Evolutionary conservation across 2,888 invertebrate species (phyloP), one percentile per base, ranked within the genome.

Genomic region (Catocala nupta): DNA sequence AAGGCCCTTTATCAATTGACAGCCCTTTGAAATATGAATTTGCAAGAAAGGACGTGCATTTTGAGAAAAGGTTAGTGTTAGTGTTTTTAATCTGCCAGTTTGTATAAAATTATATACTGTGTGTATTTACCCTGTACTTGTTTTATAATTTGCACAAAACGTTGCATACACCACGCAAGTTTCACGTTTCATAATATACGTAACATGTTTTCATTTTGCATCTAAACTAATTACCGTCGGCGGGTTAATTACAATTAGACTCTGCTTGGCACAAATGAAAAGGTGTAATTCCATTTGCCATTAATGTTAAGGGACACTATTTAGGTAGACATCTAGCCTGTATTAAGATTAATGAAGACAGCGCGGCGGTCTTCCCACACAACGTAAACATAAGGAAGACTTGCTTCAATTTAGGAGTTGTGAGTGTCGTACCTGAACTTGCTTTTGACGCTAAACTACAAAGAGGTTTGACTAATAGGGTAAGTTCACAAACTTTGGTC

Each of bases 391-490:
- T 67, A 73, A 57, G 60, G 60, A 53, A 56, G 70, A 63, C 68
- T 67, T 56, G 60, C 65, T 77, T 71, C 65, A 73, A 74, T 73
- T 79, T 76, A 57, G 62, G 56, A 73, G 75, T 70, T 67, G 59
- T 34, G 66, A 56, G 62, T 60, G 59, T 61, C 56, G 52, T 67
- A 70, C 70, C 71, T 73, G 66, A 71, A 78, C 63, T 66, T 69
- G 73, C 65, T 73, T 69, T 51, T 54, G 73, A 71, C 48, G 49
- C 64, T 65, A 49, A 70, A 71, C 58, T 68, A 71, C 54, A 59
- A 66, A 55, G 56, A 55, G 54, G 42, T 69, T 67, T 73, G 67
- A 75, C 71, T 77, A 77, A 77, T 77, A 68, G 70, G 69, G 64
- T 65, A 73, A 77, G 68, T 75, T 77, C 36, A 45, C 54, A 33